Percentiles rank a stretch among this genome's conserved stretches.
Evolutionary conservation across 2,888 invertebrate genomes (phyloP).

Genomic region (Diaprepes abbreviatus): DNA sequence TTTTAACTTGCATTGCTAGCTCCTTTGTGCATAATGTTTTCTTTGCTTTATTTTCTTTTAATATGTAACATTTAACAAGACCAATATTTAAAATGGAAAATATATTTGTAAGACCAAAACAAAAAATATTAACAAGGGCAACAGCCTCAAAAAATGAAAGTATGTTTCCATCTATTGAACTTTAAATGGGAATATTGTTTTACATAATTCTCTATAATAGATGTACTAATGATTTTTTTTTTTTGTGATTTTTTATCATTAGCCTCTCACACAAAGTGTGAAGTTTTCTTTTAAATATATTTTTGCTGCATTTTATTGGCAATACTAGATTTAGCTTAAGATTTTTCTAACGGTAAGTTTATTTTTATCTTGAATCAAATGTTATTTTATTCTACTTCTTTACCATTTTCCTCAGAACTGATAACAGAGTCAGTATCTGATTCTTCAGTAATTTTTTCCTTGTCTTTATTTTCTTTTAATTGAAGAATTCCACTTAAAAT

Average conservation of each 20-base stretch:
- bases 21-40: constrained; percentile 89
- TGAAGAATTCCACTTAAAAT: constrained; percentile 88
- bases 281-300: too few relatives aligned
- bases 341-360: too few relatives aligned
- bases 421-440: not conserved
- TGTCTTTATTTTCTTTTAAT: constrained; percentile 61
- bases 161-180: too few relatives aligned
- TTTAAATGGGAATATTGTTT: too few relatives aligned
- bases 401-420: constrained; percentile 36
- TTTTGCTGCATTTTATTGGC: too few relatives aligned
- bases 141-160: too few relatives aligned
- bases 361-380: too few relatives aligned
- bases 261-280: too few relatives aligned
- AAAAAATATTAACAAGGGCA: constrained; percentile 39
- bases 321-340: not conserved
- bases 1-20: constrained; percentile 92
- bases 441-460: constrained; percentile 42
- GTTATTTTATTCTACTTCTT: not conserved
- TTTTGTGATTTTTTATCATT: too few relatives aligned
- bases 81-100: constrained; percentile 71
- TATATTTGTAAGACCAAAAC: too few relatives aligned
- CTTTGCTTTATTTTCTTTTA: constrained; percentile 18
- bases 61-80: constrained; percentile 73
- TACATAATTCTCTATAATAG: too few relatives aligned
- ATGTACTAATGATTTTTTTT: too few relatives aligned